These are phyloP conservation scores for Raja brachyura DNA, from an alignment of 2,113 vertebrate species.

Conservation along the genomic window DNA sequence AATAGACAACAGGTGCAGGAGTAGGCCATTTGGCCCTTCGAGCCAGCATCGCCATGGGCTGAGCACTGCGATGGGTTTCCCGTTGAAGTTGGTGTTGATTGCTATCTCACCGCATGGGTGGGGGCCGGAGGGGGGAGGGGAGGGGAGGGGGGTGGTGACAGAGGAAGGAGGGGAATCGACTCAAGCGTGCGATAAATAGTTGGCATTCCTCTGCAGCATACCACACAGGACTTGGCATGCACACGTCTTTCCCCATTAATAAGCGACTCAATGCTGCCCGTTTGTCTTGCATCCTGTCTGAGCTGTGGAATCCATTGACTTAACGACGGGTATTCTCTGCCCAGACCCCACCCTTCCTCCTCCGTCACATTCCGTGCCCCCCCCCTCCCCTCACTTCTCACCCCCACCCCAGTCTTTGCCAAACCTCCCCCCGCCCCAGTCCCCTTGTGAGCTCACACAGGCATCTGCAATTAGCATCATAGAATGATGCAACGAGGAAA, in stretches of 20 bases:
- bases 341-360: background rate
- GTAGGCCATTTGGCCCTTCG: too few relatives aligned
- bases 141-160: background rate
- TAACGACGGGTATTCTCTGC: background rate
- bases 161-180: background rate
- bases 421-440: too few relatives aligned
- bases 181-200: background rate
- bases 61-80: too few relatives aligned
- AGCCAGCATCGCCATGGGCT: too few relatives aligned
- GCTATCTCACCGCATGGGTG: background rate
- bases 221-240: slow-evolving; percentile 30
- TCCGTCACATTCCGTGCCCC: background rate
- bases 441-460: too few relatives aligned
- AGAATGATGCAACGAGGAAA: too few relatives aligned
- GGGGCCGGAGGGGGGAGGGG: too few relatives aligned
- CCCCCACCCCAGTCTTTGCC: background rate
- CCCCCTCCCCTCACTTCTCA: too few relatives aligned
- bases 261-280: slow-evolving; percentile 1
- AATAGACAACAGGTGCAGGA: too few relatives aligned
- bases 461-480: background rate
- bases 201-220: background rate
- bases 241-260: background rate
- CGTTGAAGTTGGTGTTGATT: background rate
- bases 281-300: background rate
- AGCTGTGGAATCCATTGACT: background rate